Evolutionary conservation across 2,888 invertebrate genomes (phyloP).

Genomic region (Parnassius smintheus): DNA sequence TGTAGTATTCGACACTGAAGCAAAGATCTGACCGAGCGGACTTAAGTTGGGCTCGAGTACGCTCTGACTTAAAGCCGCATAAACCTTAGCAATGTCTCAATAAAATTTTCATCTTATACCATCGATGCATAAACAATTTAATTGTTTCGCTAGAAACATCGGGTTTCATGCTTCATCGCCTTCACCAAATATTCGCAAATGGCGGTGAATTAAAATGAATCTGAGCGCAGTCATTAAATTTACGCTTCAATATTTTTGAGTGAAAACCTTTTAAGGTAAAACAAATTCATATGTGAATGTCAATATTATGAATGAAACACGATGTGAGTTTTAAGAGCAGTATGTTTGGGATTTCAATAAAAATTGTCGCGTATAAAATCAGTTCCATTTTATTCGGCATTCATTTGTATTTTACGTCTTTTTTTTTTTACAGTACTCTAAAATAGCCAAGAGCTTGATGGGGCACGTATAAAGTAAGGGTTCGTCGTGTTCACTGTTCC

Average conservation of each 20-base stretch:
- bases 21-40: slow-evolving; percentile 65
- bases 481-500: no score
- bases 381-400: slow-evolving; percentile 21
- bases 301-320: slow-evolving; percentile 28
- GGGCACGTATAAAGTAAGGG: no score
- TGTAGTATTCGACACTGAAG: slow-evolving; percentile 56
- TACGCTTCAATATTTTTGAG: slow-evolving; percentile 67
- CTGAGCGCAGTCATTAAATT: slow-evolving; percentile 77
- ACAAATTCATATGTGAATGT: slow-evolving; percentile 29
- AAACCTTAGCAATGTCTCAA: slow-evolving; percentile 43
- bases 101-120: slow-evolving; percentile 56
- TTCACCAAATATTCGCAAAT: slow-evolving; percentile 55
- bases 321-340: slow-evolving; percentile 30
- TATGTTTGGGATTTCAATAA: slow-evolving; percentile 21
- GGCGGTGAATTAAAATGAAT: slow-evolving; percentile 69
- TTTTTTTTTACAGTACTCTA: not conserved
- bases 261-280: slow-evolving; percentile 71
- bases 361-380: slow-evolving; percentile 20
- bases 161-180: slow-evolving; percentile 60
- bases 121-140: slow-evolving; percentile 72
- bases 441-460: no score
- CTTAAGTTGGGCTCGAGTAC: slow-evolving; percentile 56
- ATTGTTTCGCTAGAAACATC: slow-evolving; percentile 73
- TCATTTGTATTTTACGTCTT: slow-evolving; percentile 10
- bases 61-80: slow-evolving; percentile 49